A percentile compares a stretch with the other conserved stretches of the same genome.
These are phyloP conservation scores for Cladopsammia gracilis DNA, from an alignment of 64 coral and sea anemone genomes.

Conservation along the genomic window DNA sequence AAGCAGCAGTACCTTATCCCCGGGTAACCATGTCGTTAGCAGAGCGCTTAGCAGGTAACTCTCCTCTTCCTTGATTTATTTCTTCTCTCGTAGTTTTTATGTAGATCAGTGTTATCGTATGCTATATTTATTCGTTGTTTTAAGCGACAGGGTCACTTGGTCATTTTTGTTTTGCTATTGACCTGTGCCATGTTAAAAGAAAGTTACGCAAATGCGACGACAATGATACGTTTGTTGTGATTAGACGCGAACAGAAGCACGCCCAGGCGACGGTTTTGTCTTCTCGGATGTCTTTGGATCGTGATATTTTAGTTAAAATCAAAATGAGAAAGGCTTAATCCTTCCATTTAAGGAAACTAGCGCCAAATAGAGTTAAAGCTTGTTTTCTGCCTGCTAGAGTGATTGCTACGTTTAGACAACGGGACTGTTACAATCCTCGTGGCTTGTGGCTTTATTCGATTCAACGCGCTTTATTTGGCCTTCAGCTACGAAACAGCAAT, in stretches of 20 bases:
- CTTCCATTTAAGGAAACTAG: constrained; percentile 32
- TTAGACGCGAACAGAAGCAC: neutral
- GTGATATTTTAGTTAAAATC: constrained; percentile 12
- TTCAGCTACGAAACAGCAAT: neutral
- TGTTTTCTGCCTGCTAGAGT: neutral
- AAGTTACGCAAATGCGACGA: constrained; percentile 20
- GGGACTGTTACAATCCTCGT: neutral
- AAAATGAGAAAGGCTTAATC: constrained; percentile 10
- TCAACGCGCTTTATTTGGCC: too few species aligned
- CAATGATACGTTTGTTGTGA: constrained; percentile 40
- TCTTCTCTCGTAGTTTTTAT: neutral
- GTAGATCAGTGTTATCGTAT: neutral
- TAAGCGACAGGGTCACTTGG: constrained; percentile 11
- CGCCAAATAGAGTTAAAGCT: neutral
- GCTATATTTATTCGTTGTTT: neutral
- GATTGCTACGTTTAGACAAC: neutral
- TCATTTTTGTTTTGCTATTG: neutral
- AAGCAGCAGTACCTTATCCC: neutral
- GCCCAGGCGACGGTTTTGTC: neutral
- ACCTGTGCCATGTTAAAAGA: constrained; percentile 40
- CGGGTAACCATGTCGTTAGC: constrained; percentile 19
- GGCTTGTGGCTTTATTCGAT: neutral
- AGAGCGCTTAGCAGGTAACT: constrained; percentile 37
- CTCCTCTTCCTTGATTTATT: neutral
- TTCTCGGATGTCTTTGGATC: constrained; percentile 7